phyloP scores from a whole-genome alignment of 2,113 vertebrate species.

The Marcusenius ussheri region DNA sequence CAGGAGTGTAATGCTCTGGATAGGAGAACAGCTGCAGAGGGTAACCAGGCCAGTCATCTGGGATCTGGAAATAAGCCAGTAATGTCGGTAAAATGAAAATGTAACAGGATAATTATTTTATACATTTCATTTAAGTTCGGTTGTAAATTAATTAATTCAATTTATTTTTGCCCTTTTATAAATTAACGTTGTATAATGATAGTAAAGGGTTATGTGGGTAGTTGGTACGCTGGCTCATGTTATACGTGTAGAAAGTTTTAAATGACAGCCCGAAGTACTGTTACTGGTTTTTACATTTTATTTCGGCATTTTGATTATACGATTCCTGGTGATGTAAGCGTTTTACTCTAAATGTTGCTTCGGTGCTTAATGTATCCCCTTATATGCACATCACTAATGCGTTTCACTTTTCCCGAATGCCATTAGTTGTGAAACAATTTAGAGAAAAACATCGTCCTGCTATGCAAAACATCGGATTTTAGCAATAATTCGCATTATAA shows the following conservation, averaged over 20 bases:
- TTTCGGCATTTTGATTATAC: background rate
- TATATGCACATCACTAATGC: background rate
- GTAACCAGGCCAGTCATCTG: conserved; percentile 79
- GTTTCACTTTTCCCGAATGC: background rate
- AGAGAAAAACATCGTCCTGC: background rate
- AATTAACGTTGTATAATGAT: background rate
- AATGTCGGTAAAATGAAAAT: background rate
- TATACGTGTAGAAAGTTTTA: background rate
- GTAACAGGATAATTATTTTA: background rate
- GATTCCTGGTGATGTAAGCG: background rate
- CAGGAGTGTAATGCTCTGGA: conserved; percentile 75
- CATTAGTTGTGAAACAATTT: background rate
- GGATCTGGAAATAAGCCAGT: conserved; percentile 59
- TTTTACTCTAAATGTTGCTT: background rate
- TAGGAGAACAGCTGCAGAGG: conserved; percentile 80
- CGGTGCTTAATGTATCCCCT: background rate
- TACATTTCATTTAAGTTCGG: background rate
- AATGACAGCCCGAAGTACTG: background rate
- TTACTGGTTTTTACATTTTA: background rate
- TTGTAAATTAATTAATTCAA: background rate
- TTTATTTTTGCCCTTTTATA: background rate
- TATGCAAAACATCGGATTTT: background rate
- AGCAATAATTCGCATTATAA: background rate
- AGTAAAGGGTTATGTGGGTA: background rate
- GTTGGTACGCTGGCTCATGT: background rate